Conservation (phyloP, 2,113 vertebrate genomes). For the Steatornis caripensis region DNA sequence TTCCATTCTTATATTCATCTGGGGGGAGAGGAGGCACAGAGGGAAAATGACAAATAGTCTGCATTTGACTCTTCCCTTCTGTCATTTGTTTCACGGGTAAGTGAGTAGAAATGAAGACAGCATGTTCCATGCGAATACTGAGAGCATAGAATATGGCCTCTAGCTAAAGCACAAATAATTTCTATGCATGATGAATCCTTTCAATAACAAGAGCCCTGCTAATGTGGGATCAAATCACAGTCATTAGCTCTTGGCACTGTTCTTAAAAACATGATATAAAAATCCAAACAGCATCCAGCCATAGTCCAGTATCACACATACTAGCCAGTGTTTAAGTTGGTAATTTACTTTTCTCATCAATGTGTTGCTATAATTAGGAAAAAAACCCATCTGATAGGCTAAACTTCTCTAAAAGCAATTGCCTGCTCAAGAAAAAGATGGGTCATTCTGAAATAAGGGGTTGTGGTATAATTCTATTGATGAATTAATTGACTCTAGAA, state of each 20-base stretch:
- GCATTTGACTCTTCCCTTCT: conserved; percentile 37
- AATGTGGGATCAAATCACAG: conserved; percentile 50
- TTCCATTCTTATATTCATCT: conserved; percentile 20
- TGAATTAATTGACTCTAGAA: neutral
- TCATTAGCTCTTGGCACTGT: conserved; percentile 25
- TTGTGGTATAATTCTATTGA: neutral
- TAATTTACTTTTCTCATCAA: neutral
- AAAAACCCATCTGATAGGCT: neutral
- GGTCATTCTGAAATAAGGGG: neutral
- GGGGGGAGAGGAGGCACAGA: neutral
- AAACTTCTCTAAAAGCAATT: neutral
- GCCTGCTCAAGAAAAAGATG: conserved; percentile 3
- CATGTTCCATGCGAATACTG: neutral
- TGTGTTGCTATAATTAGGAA: neutral
- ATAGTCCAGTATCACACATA: neutral
- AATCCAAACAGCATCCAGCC: neutral
- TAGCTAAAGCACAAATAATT: conserved; percentile 63
- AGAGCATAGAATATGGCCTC: conserved; percentile 42
- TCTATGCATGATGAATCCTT: conserved; percentile 71
- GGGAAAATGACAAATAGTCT: conserved; percentile 17
- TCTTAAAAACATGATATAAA: neutral
- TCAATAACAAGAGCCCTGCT: conserved; percentile 62
- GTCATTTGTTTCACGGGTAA: conserved; percentile 66
- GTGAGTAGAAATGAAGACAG: conserved; percentile 56
- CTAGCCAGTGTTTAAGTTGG: neutral